Conservation (phyloP, 2,113 vertebrate species). For the Redunca redunca region DNA sequence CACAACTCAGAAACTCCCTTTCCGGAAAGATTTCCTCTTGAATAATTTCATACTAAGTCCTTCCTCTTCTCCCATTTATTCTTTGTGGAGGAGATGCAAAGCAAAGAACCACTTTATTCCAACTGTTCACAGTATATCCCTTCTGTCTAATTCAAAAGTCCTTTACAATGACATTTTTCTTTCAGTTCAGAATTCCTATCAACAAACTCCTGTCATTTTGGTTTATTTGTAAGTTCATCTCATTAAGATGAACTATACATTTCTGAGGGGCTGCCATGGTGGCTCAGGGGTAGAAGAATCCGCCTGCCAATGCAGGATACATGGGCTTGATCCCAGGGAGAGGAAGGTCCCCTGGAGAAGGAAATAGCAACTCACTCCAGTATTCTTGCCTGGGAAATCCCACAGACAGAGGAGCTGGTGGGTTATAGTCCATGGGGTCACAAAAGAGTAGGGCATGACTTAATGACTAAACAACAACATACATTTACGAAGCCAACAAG, state of each 20-base stretch:
- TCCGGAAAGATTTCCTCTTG: background rate
- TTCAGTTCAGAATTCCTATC: background rate
- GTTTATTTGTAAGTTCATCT: background rate
- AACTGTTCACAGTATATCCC: background rate
- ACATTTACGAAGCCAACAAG: background rate
- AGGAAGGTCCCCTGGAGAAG: background rate
- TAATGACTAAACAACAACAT: background rate
- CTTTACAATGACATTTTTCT: background rate
- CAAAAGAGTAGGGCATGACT: background rate
- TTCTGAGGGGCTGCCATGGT: background rate
- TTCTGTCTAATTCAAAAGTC: background rate
- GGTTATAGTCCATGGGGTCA: background rate
- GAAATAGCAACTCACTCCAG: background rate
- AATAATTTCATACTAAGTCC: background rate
- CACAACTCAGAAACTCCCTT: background rate
- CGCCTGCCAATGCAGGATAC: background rate
- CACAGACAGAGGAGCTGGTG: background rate
- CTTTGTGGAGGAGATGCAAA: background rate
- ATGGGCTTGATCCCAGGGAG: background rate
- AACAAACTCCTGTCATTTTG: background rate
- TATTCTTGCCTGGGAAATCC: background rate
- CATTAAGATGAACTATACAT: background rate
- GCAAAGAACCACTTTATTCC: background rate
- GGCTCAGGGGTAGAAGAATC: background rate
- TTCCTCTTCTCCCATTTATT: background rate